Evolutionary conservation across 2,797 vertebrate genomes (phyloP).

Genomic region (Acanthornis magna): DNA sequence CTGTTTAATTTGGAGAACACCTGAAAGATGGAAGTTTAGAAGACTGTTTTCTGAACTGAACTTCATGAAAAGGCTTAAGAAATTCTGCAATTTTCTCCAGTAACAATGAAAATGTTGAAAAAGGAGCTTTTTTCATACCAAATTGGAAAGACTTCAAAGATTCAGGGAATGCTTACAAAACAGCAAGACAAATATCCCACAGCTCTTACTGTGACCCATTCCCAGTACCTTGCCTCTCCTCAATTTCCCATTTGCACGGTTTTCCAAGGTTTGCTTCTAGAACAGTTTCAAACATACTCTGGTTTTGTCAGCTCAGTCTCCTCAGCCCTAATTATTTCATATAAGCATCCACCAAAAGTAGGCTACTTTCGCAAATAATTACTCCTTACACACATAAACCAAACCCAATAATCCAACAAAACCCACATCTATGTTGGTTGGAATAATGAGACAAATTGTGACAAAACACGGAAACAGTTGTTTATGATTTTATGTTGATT

Average conservation of each 20-base stretch:
- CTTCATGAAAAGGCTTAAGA: neutral
- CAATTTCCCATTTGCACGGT: neutral
- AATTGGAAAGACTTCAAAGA: neutral
- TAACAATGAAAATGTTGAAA: neutral
- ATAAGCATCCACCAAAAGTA: neutral
- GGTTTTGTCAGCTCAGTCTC: neutral
- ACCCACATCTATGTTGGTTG: neutral
- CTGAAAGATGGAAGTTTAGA: neutral
- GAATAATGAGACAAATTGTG: neutral
- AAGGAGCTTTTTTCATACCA: neutral
- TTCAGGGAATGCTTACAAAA: neutral
- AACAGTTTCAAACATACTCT: neutral
- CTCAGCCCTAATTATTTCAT: neutral
- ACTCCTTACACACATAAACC: neutral
- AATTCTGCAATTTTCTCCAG: neutral
- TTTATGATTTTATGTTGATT: neutral
- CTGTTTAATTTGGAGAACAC: slow-evolving; percentile 2
- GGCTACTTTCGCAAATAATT: neutral
- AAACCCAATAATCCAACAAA: neutral
- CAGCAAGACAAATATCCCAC: neutral
- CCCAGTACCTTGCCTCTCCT: neutral
- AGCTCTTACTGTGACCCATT: neutral
- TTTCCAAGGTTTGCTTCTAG: neutral
- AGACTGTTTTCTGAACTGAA: neutral
- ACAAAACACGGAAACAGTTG: neutral